Base-by-base conservation (phyloP, 2,888 invertebrate species). In the Elegia similella region DNA sequence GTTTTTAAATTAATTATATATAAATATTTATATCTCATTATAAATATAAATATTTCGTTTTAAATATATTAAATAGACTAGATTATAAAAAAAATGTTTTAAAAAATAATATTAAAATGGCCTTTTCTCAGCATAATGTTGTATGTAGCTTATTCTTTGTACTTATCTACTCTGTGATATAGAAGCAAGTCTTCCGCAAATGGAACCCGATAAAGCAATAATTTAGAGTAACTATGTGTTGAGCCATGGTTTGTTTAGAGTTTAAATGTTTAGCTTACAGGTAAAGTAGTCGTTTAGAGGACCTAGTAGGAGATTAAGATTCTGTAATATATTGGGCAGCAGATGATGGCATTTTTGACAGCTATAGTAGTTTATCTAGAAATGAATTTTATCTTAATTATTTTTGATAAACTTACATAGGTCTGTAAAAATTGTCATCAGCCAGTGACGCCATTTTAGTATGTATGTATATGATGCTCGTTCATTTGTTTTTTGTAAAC, bases 191-290 rank as follows among this genome's bases (percentile, higher is more conserved):
- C 89, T 89, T 89, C 88, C 88, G 80, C 68, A 62, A n/a, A 68
- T 71, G 78, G 75, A 83, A 83, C 69, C 80, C 75, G 62, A 65
- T 56, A 73, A 81, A 89, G 89, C 88, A 89, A 85, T 83, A 83
- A 80, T 60, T 78, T 69, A 67, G 69, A 66, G 68, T 68, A 58
- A 62, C 71, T 60, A 71, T 69, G 44, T 62, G 68, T 74, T 68
- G 59, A 62, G 63, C 64, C 62, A 67, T 65, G 63, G 59, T 75
- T 73, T 73, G 61, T 72, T 75, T 72, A 76, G 69, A 68, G 67
- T 78, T 73, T 73, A 62, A 74, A 76, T 77, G 71, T 78, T 68
- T 77, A 79, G 78, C 69, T 71, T 72, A 62, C 61, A 60, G 61
- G 59, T 62, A 61, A 62, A 57, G 56, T 64, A 66, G 56, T 70